These are phyloP conservation scores for Sebastes elongatus DNA, from an alignment of 2,797 vertebrate genomes.

Conservation along the genomic window DNA sequence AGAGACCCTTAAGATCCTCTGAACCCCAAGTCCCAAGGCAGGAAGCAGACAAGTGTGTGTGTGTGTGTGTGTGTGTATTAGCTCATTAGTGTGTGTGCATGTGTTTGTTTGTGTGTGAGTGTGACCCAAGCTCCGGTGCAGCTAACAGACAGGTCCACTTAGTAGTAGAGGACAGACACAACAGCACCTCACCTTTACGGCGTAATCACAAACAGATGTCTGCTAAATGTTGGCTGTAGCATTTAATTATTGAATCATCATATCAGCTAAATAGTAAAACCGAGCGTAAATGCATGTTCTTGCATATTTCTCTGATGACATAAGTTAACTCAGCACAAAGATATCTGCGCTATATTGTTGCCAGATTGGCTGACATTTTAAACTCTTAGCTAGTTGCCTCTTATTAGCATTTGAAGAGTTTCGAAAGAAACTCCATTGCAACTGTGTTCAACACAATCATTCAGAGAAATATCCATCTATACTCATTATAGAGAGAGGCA, in stretches of 20 bases:
- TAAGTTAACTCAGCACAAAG: slow-evolving; percentile 8
- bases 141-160: slow-evolving; percentile 64
- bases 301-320: slow-evolving; percentile 10
- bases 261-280: not conserved
- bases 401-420: not conserved
- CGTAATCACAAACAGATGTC: slow-evolving; percentile 66
- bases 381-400: not conserved
- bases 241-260: not conserved
- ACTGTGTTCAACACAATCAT: not conserved
- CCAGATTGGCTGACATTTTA: not conserved
- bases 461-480: not conserved
- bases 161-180: slow-evolving; percentile 68
- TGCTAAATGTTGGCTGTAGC: not conserved
- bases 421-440: not conserved
- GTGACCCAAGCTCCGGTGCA: slow-evolving; percentile 43
- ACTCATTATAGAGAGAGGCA: not conserved
- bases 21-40: slow-evolving; percentile 59
- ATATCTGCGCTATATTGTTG: not conserved
- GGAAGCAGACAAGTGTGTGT: slow-evolving; percentile 68
- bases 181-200: slow-evolving; percentile 41
- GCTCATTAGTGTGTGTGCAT: slow-evolving; percentile 54
- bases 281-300: not conserved
- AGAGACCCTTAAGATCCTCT: slow-evolving; percentile 55
- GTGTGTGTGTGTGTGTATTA: slow-evolving; percentile 7
- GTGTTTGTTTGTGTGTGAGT: slow-evolving; percentile 58